phyloP scores from a whole-genome alignment of 2,888 invertebrate genomes.

The Cephus sareptanus region DNA sequence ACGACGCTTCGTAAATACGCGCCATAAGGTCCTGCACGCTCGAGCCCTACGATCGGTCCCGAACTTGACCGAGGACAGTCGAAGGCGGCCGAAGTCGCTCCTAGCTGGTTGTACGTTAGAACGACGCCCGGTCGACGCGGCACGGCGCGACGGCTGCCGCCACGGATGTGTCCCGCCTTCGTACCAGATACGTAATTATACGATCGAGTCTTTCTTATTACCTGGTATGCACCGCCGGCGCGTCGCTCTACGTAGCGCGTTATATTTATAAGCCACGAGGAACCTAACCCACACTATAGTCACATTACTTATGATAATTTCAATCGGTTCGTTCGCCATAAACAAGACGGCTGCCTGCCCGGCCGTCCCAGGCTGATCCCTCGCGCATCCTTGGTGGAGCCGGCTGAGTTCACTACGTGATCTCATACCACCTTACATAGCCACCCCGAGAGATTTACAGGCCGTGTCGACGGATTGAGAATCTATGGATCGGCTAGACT shows the following conservation, averaged over 20 bases:
- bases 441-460: not conserved
- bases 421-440: not conserved
- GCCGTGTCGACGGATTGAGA: not conserved
- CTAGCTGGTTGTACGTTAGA: not conserved
- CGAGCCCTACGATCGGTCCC: not conserved
- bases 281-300: not conserved
- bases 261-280: not conserved
- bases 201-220: constrained; percentile 4
- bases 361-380: not conserved
- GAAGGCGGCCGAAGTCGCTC: not conserved
- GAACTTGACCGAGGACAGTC: not conserved
- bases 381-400: not conserved
- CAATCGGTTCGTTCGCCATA: not conserved
- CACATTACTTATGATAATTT: constrained; percentile 5
- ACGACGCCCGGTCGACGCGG: not conserved
- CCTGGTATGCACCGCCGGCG: not conserved
- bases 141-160: not conserved
- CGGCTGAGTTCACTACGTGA: not conserved
- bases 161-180: constrained; percentile 3
- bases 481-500: not conserved
- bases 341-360: not conserved
- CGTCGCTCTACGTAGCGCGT: not conserved
- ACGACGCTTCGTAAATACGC: not conserved
- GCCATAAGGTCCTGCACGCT: not conserved
- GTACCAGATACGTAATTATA: constrained; percentile 4